Conservation (phyloP, 2,797 vertebrate species). For the Sebastolobus altivelis region DNA sequence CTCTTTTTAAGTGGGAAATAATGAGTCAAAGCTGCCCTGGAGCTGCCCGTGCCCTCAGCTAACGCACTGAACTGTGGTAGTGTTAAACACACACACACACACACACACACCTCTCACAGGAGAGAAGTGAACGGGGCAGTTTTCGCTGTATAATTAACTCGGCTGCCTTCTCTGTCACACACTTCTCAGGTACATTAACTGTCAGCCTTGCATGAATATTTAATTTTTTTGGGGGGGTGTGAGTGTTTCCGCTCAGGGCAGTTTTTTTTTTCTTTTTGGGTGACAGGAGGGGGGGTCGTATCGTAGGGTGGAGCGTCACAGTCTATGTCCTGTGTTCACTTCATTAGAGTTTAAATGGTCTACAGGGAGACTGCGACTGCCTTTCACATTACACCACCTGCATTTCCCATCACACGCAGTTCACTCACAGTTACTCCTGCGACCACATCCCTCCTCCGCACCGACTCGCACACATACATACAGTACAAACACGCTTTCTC, state of each 20-base stretch:
- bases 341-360: constrained; percentile 86
- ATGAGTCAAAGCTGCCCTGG: constrained; percentile 64
- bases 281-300: constrained; percentile 42
- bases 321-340: constrained; percentile 85
- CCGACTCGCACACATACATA: constrained; percentile 44
- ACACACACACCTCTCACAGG: constrained; percentile 53
- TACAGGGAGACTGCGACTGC: constrained; percentile 79
- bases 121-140: constrained; percentile 66
- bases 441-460: constrained; percentile 47
- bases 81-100: constrained; percentile 55
- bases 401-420: constrained; percentile 81
- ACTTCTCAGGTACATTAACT: constrained; percentile 68
- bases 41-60: constrained; percentile 57
- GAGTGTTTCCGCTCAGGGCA: constrained; percentile 59
- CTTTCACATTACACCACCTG: constrained; percentile 86
- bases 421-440: constrained; percentile 64
- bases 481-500: constrained; percentile 61
- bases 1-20: constrained; percentile 63
- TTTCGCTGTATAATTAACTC: constrained; percentile 79
- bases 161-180: constrained; percentile 48
- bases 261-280: constrained; percentile 49
- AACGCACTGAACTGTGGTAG: constrained; percentile 59
- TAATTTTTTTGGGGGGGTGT: constrained; percentile 38
- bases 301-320: constrained; percentile 80
- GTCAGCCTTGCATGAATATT: constrained; percentile 56